Base-by-base conservation (phyloP, 2,113 vertebrate genomes). In the Bubo bubo region DNA sequence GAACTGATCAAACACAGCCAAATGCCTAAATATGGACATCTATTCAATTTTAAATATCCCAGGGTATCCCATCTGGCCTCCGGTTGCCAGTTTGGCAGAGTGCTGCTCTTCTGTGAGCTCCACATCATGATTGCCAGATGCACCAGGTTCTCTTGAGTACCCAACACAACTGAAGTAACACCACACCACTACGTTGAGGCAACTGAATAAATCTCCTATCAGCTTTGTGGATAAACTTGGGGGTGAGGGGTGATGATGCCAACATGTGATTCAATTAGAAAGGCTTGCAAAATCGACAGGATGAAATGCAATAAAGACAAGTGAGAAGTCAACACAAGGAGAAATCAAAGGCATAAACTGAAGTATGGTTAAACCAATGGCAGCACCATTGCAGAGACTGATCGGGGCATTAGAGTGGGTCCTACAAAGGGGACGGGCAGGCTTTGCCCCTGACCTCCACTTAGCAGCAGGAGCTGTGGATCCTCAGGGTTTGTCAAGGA, bases 21-120 rank as follows among this genome's bases (percentile, higher is more conserved):
- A 91, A 94, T 84, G 47, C 67, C 72, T 91, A 55, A 95, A 88
- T 63, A 73, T 55, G 64, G 84, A 85, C 94, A 96, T 87, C 80
- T 95, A 91, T 56, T 96, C 35, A 10, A 22, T 79, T 59, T 62
- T 45, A 67, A 68, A 41, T 63, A 58, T 21, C 60, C 47, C 14
- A 3, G 10, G 34, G 32, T 79, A 70, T 64, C 75, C 53, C 86
- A 86, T 75, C 79, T 81, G 83, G 72, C 37, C 76, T 93, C 79
- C 88, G 93, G 88, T 72, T 95, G 86, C 66, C 37, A 10, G 9
- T 47, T 56, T 88, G 74, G 79, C 75, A 92, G 49, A 75, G 32
- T 47, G 5, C 28, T 76, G 59, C 55, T 80, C 66, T 68, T 45
- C 63, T 14, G 8, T 23, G 45, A 58, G 71, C 34, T 49, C 80